Percentiles rank a stretch among this genome's conserved stretches.
phyloP scores from a whole-genome alignment of 2,113 vertebrate species.

The Oxyura jamaicensis region DNA sequence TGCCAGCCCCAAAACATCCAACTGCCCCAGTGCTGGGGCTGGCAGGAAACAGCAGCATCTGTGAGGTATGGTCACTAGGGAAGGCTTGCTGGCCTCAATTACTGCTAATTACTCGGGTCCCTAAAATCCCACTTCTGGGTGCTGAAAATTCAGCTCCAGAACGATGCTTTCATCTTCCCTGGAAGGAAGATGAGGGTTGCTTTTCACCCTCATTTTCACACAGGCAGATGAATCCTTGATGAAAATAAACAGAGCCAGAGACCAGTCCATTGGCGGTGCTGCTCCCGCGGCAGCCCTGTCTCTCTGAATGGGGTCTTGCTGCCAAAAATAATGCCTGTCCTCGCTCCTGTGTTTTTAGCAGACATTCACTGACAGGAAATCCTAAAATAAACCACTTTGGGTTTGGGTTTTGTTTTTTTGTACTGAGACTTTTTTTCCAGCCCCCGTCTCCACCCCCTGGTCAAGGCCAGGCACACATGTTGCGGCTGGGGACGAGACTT shows the following conservation, averaged over 20 bases:
- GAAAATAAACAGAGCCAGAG: slow-evolving; percentile 32
- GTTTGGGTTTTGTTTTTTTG: slow-evolving; percentile 36
- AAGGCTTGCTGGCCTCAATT: background rate
- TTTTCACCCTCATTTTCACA: background rate
- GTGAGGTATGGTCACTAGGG: background rate
- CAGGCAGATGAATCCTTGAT: slow-evolving; percentile 2
- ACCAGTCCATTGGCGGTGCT: background rate
- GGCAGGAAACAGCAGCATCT: slow-evolving; percentile 53
- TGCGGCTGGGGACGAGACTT: background rate
- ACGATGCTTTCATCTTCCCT: background rate
- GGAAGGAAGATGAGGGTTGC: background rate
- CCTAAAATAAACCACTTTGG: slow-evolving; percentile 67
- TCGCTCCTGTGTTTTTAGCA: slow-evolving; percentile 37
- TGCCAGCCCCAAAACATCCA: background rate
- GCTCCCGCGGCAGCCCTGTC: background rate
- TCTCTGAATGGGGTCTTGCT: slow-evolving; percentile 23
- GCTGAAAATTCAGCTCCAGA: slow-evolving; percentile 5
- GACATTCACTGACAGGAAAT: slow-evolving; percentile 58
- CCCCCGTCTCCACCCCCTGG: background rate
- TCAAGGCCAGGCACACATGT: slow-evolving; percentile 29
- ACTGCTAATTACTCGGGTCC: background rate
- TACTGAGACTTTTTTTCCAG: slow-evolving; percentile 40
- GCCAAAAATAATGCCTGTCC: slow-evolving; percentile 63
- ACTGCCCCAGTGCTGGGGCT: background rate
- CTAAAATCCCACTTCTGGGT: background rate